Evolutionary conservation across 2,888 invertebrate genomes (phyloP), one percentile per base, ranked within the genome.

Genomic region (Archips crataeganus): DNA sequence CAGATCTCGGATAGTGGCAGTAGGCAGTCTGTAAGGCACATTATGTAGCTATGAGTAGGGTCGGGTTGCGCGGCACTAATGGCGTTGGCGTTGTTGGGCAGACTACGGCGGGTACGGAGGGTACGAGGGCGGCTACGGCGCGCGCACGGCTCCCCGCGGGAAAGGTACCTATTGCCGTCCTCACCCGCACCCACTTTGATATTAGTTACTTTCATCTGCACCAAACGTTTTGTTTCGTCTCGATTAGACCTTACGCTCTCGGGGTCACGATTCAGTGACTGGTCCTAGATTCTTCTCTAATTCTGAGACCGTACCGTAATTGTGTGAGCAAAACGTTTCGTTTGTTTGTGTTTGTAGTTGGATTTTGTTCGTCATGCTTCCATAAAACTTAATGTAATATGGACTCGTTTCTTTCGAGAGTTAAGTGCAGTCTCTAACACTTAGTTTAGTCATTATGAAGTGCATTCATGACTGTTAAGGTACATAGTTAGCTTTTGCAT

Each of bases 101-200:
- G 97, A 97, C 96, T 97, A 97, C 95, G 97, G 97, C 96, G 96
- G 96, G 92, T 97, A 97, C 96, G 97, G 97, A 96, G 97, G 97
- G 95, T 97, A 97, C 96, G 97, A 97, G 95, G 97, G 97, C 96
- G 97, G 97, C 95, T 97, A 97, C 93, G 96, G 97, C 95, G 97
- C 97, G 95, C 97, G 97, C 95, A 96, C 97, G 95, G 96, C 97
- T 95, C 97, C 97, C 95, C 97, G 97, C 95, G 96, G 97, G 95
- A 98, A 98, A 98, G 98, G 98, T 97, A 97, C 95, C 70, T 71
- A 69, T 42, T 85, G 88, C 86, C 87, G 79, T 76, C 78, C 79
- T 79, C 82, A 77, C 79, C 83, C 75, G 78, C 77, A 76, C 76
- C 66, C 75, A 66, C 66, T 66, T 68, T n/a, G 54, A 71, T 75